Percentiles rank a stretch among this genome's conserved stretches.
These are phyloP conservation scores for Heliconius erato DNA, from an alignment of 2,888 invertebrate species.

Conservation along the genomic window DNA sequence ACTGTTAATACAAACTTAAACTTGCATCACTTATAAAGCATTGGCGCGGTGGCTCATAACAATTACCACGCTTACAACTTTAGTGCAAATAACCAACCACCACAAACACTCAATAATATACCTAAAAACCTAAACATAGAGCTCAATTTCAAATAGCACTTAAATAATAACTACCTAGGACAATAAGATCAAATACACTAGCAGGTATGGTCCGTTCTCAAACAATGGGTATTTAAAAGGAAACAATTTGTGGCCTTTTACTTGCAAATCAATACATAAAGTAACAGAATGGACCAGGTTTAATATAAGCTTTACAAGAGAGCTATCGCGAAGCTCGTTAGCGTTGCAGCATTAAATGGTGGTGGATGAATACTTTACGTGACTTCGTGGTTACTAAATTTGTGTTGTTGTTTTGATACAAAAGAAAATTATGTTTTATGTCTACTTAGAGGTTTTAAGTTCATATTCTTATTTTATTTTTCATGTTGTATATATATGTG, in stretches of 20 bases:
- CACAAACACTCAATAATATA: conserved; percentile 6
- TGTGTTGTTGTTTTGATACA: conserved; percentile 12
- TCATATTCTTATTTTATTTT: too few relatives aligned
- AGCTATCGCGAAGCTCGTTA: conserved; percentile 33
- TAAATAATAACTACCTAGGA: conserved; percentile 45
- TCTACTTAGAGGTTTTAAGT: neutral
- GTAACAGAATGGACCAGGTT: conserved; percentile 25
- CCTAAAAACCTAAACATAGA: conserved; percentile 21
- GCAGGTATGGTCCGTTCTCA: conserved; percentile 47
- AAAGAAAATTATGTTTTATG: conserved; percentile 9
- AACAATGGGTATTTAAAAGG: conserved; percentile 54
- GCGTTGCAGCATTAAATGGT: conserved; percentile 15
- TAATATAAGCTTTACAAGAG: conserved; percentile 28
- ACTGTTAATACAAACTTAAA: conserved; percentile 9
- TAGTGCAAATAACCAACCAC: conserved; percentile 35
- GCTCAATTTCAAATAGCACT: conserved; percentile 8
- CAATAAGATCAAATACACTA: conserved; percentile 49
- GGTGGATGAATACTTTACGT: conserved; percentile 9
- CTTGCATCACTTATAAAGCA: conserved; percentile 30
- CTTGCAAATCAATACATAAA: conserved; percentile 53
- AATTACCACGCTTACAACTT: conserved; percentile 44
- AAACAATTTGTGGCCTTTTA: conserved; percentile 53
- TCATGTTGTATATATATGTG: too few relatives aligned
- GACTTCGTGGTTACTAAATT: conserved; percentile 21
- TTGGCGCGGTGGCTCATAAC: conserved; percentile 44